Conservation (phyloP, 92 coral and sea anemone species). For the Epizoanthus ramosus region DNA sequence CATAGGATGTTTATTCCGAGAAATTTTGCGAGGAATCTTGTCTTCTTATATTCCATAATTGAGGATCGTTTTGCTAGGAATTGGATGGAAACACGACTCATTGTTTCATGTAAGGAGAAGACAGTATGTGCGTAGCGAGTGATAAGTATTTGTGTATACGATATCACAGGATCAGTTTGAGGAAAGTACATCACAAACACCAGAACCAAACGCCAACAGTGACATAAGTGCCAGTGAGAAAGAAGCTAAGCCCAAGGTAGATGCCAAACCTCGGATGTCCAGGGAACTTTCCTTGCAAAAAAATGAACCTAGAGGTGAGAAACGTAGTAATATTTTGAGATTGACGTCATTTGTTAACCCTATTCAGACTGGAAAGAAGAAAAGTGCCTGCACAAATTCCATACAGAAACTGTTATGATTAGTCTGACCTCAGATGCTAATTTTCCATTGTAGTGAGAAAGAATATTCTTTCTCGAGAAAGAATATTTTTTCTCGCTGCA, state of each 20-base stretch:
- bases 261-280: constrained; percentile 28
- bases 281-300: constrained; percentile 53
- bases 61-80: no score
- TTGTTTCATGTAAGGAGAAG: not conserved
- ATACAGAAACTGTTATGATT: not conserved
- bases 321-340: not conserved
- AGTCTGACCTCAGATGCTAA: no score
- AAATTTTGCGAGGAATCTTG: no score
- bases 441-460: no score
- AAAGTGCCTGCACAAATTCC: not conserved
- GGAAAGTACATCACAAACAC: constrained; percentile 18
- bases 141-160: no score
- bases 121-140: not conserved
- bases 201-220: constrained; percentile 25
- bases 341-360: not conserved
- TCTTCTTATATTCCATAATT: no score
- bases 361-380: not conserved
- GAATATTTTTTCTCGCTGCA: no score
- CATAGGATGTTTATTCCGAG: no score
- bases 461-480: no score
- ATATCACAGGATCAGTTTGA: constrained; percentile 39
- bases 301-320: constrained; percentile 60
- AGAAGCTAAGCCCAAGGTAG: constrained; percentile 27
- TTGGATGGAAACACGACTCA: no score
- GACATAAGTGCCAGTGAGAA: constrained; percentile 24